Conservation (phyloP, 2,797 vertebrate species). For the Tauraco hartlaubi region DNA sequence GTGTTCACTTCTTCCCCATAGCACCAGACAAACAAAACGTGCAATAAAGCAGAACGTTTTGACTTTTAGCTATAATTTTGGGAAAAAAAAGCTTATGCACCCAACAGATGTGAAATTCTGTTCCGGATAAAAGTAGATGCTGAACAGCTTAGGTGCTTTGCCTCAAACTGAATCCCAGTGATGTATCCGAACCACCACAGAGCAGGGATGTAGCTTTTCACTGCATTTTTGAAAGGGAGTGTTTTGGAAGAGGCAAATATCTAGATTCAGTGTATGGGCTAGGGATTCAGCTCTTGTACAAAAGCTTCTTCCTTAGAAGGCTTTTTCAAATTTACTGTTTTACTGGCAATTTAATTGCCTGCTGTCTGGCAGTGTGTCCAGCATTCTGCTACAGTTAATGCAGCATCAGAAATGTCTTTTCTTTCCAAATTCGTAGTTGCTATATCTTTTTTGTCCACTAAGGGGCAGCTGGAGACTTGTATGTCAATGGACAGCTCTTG, state of each 20-base stretch:
- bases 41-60: neutral
- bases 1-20: neutral
- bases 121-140: neutral
- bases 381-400: neutral
- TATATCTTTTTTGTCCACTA: neutral
- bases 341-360: neutral
- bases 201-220: neutral
- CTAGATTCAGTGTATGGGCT: too few relatives aligned
- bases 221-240: neutral
- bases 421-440: neutral
- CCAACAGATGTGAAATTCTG: neutral
- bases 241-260: neutral
- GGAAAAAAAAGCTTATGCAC: neutral
- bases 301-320: neutral
- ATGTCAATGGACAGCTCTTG: neutral
- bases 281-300: neutral
- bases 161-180: neutral
- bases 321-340: neutral
- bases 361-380: accelerated
- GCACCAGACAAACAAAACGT: neutral
- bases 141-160: neutral
- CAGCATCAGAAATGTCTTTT: neutral
- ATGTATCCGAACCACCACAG: neutral
- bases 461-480: constrained; percentile 13
- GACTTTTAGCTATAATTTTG: neutral